These are phyloP conservation scores for Eustalomyia histrio DNA, from an alignment of 2,888 invertebrate genomes.

Conservation along the genomic window DNA sequence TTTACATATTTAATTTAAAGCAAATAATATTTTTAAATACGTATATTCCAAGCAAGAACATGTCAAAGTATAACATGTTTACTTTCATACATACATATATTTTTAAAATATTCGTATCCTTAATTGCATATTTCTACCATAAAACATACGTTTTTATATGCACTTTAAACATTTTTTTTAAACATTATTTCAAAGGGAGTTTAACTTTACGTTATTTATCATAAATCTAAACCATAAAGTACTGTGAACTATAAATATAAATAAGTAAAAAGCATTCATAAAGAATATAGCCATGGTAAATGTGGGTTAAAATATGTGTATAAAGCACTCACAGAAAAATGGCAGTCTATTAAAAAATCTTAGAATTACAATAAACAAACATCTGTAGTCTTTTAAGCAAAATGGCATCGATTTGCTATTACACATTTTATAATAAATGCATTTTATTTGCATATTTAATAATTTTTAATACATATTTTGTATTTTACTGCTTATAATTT, in stretches of 20 bases:
- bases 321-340: constrained; percentile 20
- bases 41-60: neutral
- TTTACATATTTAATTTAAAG: neutral
- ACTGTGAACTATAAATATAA: no score
- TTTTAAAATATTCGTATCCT: neutral
- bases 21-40: neutral
- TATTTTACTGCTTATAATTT: no score
- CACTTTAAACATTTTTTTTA: constrained; percentile 10
- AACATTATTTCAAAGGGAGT: constrained; percentile 7
- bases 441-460: no score
- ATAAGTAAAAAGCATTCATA: constrained; percentile 25
- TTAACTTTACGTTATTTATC: neutral
- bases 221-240: no score
- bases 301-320: constrained; percentile 32
- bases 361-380: no score
- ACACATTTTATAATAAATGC: no score
- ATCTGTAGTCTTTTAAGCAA: no score
- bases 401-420: no score
- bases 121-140: constrained; percentile 1
- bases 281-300: constrained; percentile 8
- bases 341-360: neutral
- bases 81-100: no score
- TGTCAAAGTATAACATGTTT: neutral
- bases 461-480: no score
- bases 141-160: constrained; percentile 4